Evolutionary conservation across 1,140 invertebrate genomes (phyloP).

Genomic region (Drosophila murphyi): DNA sequence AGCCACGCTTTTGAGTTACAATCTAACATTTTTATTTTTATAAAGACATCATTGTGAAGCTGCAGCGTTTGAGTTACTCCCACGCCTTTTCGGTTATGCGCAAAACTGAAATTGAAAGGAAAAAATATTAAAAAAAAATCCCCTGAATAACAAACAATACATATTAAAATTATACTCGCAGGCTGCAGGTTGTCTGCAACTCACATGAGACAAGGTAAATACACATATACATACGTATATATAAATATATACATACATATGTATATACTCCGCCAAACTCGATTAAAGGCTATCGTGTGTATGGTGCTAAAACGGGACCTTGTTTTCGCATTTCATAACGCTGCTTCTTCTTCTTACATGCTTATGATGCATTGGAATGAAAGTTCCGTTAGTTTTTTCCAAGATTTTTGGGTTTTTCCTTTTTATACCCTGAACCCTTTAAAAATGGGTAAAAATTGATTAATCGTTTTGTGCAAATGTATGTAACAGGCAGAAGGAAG

Average conservation of each 20-base stretch:
- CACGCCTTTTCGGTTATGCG: slow-evolving; percentile 12
- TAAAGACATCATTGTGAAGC: slow-evolving; percentile 17
- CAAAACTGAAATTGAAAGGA: slow-evolving; percentile 41
- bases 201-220: slow-evolving; percentile 39
- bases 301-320: too few relatives aligned
- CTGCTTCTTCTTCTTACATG: too few relatives aligned
- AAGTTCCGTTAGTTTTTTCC: too few relatives aligned
- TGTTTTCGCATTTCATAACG: too few relatives aligned
- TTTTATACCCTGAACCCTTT: too few relatives aligned
- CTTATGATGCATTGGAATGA: too few relatives aligned
- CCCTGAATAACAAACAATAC: slow-evolving; percentile 19
- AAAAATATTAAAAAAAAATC: neutral
- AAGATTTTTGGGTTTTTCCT: too few relatives aligned
- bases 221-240: slow-evolving; percentile 1
- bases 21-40: slow-evolving; percentile 18
- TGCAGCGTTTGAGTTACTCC: slow-evolving; percentile 1
- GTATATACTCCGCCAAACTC: neutral
- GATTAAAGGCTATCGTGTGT: too few relatives aligned
- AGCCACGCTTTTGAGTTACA: slow-evolving; percentile 41
- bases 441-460: too few relatives aligned
- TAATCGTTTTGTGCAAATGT: too few relatives aligned
- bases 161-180: slow-evolving; percentile 31
- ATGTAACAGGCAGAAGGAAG: too few relatives aligned
- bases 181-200: slow-evolving; percentile 45
- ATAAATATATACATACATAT: neutral